A percentile compares a stretch with the other conserved stretches of the same genome.
Evolutionary conservation across 2,888 invertebrate species (phyloP).

Genomic region (Ennomos quercinarius): DNA sequence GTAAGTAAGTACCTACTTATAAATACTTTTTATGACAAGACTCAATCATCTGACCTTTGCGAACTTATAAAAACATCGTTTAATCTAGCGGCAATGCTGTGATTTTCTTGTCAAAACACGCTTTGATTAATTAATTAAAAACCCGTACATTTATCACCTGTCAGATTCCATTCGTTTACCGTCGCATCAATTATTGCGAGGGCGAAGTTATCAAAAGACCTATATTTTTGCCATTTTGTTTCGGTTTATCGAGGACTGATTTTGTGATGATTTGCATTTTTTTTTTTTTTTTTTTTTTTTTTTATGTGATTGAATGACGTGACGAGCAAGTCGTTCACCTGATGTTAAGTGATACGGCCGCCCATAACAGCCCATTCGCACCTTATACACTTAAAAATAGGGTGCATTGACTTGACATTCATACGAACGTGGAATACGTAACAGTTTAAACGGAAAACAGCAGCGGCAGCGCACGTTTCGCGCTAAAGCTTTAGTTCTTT

Average conservation of each 20-base stretch:
- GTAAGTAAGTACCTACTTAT: too few relatives aligned
- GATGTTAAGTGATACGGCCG: too few relatives aligned
- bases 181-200: constrained; percentile 54
- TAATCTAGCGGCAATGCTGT: constrained; percentile 37
- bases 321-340: too few relatives aligned
- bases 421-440: too few relatives aligned
- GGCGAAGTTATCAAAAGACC: constrained; percentile 46
- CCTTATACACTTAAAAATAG: too few relatives aligned
- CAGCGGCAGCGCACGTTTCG: constrained; percentile 1
- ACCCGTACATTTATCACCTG: constrained; percentile 58
- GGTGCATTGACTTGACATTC: too few relatives aligned
- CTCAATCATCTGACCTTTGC: constrained; percentile 27
- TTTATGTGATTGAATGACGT: too few relatives aligned
- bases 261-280: background rate
- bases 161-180: constrained; percentile 58
- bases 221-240: constrained; percentile 12
- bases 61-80: constrained; percentile 37
- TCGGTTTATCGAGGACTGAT: background rate
- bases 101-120: constrained; percentile 44
- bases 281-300: too few relatives aligned
- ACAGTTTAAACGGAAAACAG: too few relatives aligned
- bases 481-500: constrained; percentile 14
- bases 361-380: too few relatives aligned
- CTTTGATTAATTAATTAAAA: constrained; percentile 53
- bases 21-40: constrained; percentile 9